A percentile compares a stretch with the other conserved stretches of the same genome.
Evolutionary conservation across 2,888 invertebrate species (phyloP).

Genomic region (Esperia sulphurella): DNA sequence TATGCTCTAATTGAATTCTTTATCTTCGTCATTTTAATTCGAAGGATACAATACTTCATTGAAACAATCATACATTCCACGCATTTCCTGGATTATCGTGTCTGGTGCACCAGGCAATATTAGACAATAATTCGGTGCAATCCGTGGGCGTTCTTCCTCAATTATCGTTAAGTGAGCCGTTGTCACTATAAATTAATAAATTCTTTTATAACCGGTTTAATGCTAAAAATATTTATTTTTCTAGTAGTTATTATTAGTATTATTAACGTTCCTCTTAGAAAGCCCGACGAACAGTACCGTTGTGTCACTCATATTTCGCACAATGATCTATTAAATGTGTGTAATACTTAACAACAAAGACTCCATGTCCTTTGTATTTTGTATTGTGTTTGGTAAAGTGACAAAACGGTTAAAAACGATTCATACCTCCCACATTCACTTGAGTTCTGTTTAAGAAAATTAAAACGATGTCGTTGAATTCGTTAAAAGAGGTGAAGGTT

Average conservation of each 20-base stretch:
- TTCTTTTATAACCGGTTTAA: no score
- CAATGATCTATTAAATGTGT: slow-evolving; percentile 18
- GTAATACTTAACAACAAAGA: slow-evolving; percentile 24
- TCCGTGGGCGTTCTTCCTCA: slow-evolving; percentile 62
- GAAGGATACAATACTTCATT: slow-evolving; percentile 1
- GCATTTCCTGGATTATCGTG: slow-evolving; percentile 38
- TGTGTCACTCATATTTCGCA: slow-evolving; percentile 25
- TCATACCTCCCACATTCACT: slow-evolving; percentile 29
- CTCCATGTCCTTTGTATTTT: slow-evolving; percentile 23
- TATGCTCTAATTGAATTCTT: slow-evolving; percentile 4
- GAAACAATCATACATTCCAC: slow-evolving; percentile 10
- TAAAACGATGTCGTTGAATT: slow-evolving; percentile 15
- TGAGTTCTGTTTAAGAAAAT: slow-evolving; percentile 16
- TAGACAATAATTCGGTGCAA: slow-evolving; percentile 12
- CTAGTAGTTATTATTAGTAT: no score
- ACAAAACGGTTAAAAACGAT: slow-evolving; percentile 18
- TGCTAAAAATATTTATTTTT: no score
- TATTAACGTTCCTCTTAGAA: neutral
- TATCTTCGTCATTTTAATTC: neutral
- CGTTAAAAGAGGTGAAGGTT: slow-evolving; percentile 22
- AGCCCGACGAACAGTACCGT: slow-evolving; percentile 14
- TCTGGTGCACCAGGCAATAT: slow-evolving; percentile 35
- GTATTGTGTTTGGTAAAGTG: slow-evolving; percentile 19
- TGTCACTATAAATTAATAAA: neutral
- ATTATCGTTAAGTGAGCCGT: slow-evolving; percentile 27